phyloP scores from a whole-genome alignment of 2,113 vertebrate species.

The Phaethornis superciliosus region DNA sequence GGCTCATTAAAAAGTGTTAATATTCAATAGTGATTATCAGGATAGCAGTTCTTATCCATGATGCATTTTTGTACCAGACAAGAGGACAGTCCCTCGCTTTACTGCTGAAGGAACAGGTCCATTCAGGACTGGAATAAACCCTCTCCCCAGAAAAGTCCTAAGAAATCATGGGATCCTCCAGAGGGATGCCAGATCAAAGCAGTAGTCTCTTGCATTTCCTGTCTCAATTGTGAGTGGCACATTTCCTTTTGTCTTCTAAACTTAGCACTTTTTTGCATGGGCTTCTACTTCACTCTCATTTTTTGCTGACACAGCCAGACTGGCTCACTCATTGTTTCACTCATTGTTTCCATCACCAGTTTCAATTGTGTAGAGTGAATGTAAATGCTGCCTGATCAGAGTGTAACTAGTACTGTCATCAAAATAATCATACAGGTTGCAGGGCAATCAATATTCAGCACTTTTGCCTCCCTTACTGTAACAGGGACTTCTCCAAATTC shows the following conservation, averaged over 20 bases:
- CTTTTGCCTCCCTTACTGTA: neutral
- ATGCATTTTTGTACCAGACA: neutral
- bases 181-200: neutral
- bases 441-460: constrained; percentile 24
- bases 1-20: neutral
- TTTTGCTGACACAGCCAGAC: constrained; percentile 23
- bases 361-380: neutral
- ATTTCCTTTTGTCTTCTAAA: constrained; percentile 7
- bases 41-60: neutral
- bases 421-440: neutral
- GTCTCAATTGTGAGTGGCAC: neutral
- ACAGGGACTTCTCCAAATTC: neutral
- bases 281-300: neutral
- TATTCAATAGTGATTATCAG: neutral
- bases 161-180: neutral
- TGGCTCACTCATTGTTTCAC: constrained; percentile 32
- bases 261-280: neutral
- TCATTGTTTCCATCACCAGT: neutral
- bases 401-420: neutral
- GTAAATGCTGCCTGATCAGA: neutral
- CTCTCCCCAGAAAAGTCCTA: neutral
- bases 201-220: neutral
- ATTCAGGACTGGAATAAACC: neutral
- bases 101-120: neutral
- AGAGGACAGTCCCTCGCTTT: neutral